Percentiles rank a stretch among this genome's conserved stretches.
Conservation (phyloP, 2,113 vertebrate species). For the Myrmecobius fasciatus region DNA sequence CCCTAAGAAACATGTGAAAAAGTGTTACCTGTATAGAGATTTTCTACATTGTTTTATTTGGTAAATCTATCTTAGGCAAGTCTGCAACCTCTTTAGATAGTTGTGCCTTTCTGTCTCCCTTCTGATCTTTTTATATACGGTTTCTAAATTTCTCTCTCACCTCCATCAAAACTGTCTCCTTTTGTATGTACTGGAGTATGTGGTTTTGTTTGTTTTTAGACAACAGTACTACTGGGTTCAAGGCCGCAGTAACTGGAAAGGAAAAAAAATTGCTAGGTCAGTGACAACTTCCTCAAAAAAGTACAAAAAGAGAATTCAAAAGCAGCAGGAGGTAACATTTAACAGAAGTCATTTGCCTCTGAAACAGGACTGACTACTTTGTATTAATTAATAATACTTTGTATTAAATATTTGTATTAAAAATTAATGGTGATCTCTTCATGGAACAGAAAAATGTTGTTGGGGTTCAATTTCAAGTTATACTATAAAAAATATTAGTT, state of each 20-base stretch:
- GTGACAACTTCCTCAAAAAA: conserved; percentile 40
- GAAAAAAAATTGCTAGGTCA: conserved; percentile 29
- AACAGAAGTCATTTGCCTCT: background rate
- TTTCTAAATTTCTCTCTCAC: background rate
- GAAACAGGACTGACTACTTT: background rate
- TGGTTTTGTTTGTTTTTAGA: background rate
- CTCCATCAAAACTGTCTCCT: background rate
- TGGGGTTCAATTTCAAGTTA: conserved; percentile 33
- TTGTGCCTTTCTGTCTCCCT: background rate
- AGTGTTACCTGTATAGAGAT: background rate
- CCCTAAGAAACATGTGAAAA: background rate
- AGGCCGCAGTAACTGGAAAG: conserved; percentile 27
- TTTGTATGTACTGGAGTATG: background rate
- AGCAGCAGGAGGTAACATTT: conserved; percentile 8
- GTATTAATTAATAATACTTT: no score
- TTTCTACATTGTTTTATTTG: background rate
- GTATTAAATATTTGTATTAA: no score
- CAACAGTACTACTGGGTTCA: background rate
- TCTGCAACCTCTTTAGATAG: background rate
- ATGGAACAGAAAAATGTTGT: conserved; percentile 25
- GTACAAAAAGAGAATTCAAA: background rate
- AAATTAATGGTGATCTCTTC: conserved; percentile 40
- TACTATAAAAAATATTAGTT: conserved; percentile 46
- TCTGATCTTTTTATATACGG: background rate
- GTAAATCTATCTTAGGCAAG: background rate